Evolutionary conservation across 2,113 vertebrate species (phyloP), one percentile per base, ranked within the genome.

Genomic region (Glaucidium brasilianum): DNA sequence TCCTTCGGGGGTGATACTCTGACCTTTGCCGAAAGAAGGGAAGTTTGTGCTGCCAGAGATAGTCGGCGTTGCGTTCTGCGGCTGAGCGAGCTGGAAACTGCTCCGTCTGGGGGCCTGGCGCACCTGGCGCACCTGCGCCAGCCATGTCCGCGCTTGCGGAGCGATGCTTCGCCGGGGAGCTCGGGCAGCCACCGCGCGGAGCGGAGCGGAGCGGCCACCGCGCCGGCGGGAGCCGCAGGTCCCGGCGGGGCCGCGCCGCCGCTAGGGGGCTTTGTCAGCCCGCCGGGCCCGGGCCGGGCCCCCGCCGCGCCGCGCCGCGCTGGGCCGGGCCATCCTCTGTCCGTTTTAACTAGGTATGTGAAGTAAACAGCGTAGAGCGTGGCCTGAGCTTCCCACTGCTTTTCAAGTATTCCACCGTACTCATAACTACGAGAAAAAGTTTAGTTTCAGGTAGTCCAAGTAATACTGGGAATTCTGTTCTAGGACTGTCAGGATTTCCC

Each of bases 21-120:
- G 49, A 22, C 94, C 88, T 80, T n/a, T 22, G 1, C 41, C 3
- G 41, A 2, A 18, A 18, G 25, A 10, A 43, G 1, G 66, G 21
- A 26, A 11, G 30, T 60, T 60, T 1, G 52, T 1, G 35, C 4
- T 27, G 56, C 35, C 62, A 0, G 4, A 0, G 4, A 2, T 7
- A 0, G 2, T 23, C 55, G 0, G 9, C 3, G 1, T 29, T 1
- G 1, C 5, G 49, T 43, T 10, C 6, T 34, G 74, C 50, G 16
- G 52, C 56, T 5, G 26, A 50, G 75, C 73, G 11, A 7, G 0
- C 35, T 9, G 63, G 2, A 15, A 37, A 1, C 35, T 2, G 74
- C 19, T 47, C 4, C 29, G 2, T 7, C 26, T 4, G 3, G 27
- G 72, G 75, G 17, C 49, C 0, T 43, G 43, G 43, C 43, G 43